phyloP scores from a whole-genome alignment of 1,140 invertebrate species.

The Brachionus calyciflorus region DNA sequence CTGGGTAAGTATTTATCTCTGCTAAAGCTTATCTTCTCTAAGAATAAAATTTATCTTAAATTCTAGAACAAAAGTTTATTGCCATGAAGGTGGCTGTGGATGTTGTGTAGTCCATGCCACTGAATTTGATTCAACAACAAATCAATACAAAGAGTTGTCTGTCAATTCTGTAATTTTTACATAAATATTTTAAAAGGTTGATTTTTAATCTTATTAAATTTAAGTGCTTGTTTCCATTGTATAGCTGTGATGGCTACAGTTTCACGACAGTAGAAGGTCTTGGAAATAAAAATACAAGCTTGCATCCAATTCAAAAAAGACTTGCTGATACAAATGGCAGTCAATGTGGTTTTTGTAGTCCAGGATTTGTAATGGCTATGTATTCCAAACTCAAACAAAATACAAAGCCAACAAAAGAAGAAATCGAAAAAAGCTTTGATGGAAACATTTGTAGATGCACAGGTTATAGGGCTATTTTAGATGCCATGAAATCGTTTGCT shows the following conservation, averaged over 20 bases:
- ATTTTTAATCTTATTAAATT: conserved; percentile 46
- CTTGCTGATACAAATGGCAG: conserved; percentile 56
- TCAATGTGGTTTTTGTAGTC: conserved; percentile 61
- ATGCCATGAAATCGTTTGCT: conserved; percentile 50
- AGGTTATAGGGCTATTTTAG: conserved; percentile 59
- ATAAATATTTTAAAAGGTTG: background rate
- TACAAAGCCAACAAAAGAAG: conserved; percentile 51
- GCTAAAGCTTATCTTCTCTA: background rate
- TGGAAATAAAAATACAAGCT: background rate
- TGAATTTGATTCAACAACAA: conserved; percentile 60
- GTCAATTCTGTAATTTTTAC: conserved; percentile 71
- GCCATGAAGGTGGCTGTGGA: conserved; percentile 78
- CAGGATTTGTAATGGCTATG: conserved; percentile 59
- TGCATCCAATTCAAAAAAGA: conserved; percentile 53
- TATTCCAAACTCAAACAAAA: conserved; percentile 54
- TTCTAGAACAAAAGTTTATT: conserved; percentile 69
- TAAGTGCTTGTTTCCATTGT: conserved; percentile 70
- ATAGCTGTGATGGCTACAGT: conserved; percentile 71
- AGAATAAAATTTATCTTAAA: background rate
- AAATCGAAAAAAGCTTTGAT: conserved; percentile 55
- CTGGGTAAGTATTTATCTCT: background rate
- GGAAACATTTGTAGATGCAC: conserved; percentile 60
- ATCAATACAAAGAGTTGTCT: conserved; percentile 64
- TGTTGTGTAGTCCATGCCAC: conserved; percentile 67
- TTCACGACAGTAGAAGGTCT: conserved; percentile 72